phyloP scores from a whole-genome alignment of 2,113 vertebrate genomes.

The Cinclus cinclus region DNA sequence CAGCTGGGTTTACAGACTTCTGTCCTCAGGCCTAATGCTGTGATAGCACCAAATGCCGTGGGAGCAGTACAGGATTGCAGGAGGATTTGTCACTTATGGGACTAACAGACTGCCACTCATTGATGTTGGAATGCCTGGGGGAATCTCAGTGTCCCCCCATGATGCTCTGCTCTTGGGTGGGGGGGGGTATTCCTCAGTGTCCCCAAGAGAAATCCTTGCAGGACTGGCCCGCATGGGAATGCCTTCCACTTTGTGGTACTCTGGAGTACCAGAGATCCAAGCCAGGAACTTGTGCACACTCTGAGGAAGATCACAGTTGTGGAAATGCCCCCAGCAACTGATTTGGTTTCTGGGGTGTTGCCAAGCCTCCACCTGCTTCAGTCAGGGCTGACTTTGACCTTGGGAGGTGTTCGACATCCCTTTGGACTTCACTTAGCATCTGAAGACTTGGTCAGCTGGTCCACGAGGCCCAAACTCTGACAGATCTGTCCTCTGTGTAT shows the following conservation, averaged over 20 bases:
- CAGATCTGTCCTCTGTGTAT: not conserved
- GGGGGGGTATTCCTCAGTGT: not conserved
- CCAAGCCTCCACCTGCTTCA: not conserved
- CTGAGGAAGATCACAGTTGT: not conserved
- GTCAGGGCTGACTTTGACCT: not conserved
- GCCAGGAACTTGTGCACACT: fast-evolving
- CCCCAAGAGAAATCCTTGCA: not conserved
- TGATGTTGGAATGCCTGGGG: not conserved
- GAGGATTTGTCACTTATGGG: not conserved
- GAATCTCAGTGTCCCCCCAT: not conserved
- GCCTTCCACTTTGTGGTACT: not conserved
- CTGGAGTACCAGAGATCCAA: not conserved
- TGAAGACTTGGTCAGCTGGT: not conserved
- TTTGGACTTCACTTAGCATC: not conserved
- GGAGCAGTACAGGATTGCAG: not conserved
- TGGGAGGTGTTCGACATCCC: not conserved
- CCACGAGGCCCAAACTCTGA: fast-evolving
- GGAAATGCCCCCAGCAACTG: not conserved
- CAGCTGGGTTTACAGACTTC: not conserved
- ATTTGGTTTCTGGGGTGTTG: not conserved
- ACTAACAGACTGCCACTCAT: not conserved
- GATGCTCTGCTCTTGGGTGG: not conserved
- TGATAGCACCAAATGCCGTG: fast-evolving
- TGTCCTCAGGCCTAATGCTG: fast-evolving
- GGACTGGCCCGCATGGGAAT: not conserved